Evolutionary conservation across 2,888 invertebrate species (phyloP).

Genomic region (Drosophila rellima): DNA sequence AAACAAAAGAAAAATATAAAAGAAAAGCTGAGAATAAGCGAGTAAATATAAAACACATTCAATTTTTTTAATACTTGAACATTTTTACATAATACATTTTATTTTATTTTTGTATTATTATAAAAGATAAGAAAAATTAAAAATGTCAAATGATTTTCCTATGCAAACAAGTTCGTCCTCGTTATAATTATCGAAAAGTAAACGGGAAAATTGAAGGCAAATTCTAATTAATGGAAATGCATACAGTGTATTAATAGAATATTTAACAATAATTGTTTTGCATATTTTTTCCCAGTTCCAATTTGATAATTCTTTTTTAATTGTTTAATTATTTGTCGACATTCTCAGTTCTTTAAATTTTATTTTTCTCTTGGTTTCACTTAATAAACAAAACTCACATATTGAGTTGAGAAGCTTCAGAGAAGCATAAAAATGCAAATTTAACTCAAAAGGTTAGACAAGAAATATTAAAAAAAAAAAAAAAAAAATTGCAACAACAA

Average conservation of each 20-base stretch:
- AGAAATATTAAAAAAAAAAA: slow-evolving; percentile 25
- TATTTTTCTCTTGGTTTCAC: not conserved
- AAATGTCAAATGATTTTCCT: too few relatives aligned
- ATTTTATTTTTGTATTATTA: not conserved
- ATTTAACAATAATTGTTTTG: too few relatives aligned
- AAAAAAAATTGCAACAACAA: slow-evolving; percentile 40
- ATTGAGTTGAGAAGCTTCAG: slow-evolving; percentile 28
- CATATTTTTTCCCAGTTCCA: not conserved
- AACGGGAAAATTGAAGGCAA: too few relatives aligned
- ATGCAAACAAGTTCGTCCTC: too few relatives aligned
- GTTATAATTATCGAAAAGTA: too few relatives aligned
- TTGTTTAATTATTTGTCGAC: not conserved
- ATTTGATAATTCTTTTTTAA: not conserved
- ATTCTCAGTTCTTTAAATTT: not conserved
- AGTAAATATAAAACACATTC: too few relatives aligned
- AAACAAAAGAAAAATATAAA: not conserved
- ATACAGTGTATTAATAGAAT: too few relatives aligned
- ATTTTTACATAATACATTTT: too few relatives aligned
- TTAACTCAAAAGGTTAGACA: slow-evolving; percentile 53
- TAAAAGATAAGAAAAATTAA: too few relatives aligned
- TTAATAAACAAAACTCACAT: slow-evolving; percentile 33
- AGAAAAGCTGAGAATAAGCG: too few relatives aligned
- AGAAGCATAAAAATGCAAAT: slow-evolving; percentile 69
- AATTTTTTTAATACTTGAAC: too few relatives aligned
- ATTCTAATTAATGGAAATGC: too few relatives aligned